Evolutionary conservation across 1,140 invertebrate species (phyloP), one percentile per base, ranked within the genome.

Genomic region (Drosophila dunni): DNA sequence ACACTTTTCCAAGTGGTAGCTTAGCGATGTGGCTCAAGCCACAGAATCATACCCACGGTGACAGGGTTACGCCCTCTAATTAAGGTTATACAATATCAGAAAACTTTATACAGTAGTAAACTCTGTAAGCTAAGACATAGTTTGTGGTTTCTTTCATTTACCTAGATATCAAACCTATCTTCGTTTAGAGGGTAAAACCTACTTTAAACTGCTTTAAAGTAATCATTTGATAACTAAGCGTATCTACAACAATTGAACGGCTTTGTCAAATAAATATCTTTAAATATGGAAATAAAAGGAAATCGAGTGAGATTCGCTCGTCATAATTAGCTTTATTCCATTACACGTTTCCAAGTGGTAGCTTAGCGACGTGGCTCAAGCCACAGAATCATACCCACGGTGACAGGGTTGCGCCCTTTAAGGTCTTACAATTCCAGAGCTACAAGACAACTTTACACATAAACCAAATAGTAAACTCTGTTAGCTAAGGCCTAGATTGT

Each of bases 271-370:
- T 29, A 29, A 29, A 29, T 0, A 2, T 29, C 24, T 29, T 29
- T 29, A 6, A 29, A 2, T 5, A 29, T 29, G 6, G 6, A 29
- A 29, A 4, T 29, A 29, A 29, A 29, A 29, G 5, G 3, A 5
- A 29, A 5, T 24, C 24, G 67, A 71, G 71, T 78, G 58, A 75
- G 62, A 61, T 67, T 80, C 63, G 63, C 60, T 83, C 65, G 48
- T 75, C 36, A 42, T 50, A 69, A 69, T 84, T 67, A 50, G n/a
- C 50, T 45, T 50, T 46, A 75, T 51, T 58, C 67, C 17, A 44
- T 36, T 46, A 51, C 54, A 24, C 58, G 45, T 60, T 60, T 24
- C 40, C 24, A 24, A 24, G 1, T 24, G 24, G 24, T 3, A 24
- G 24, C 54, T 36, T 51, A 61, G 65, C 17, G 13, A 1, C 67